phyloP scores from a whole-genome alignment of 1,140 invertebrate genomes.

The Piezodorus guildinii region DNA sequence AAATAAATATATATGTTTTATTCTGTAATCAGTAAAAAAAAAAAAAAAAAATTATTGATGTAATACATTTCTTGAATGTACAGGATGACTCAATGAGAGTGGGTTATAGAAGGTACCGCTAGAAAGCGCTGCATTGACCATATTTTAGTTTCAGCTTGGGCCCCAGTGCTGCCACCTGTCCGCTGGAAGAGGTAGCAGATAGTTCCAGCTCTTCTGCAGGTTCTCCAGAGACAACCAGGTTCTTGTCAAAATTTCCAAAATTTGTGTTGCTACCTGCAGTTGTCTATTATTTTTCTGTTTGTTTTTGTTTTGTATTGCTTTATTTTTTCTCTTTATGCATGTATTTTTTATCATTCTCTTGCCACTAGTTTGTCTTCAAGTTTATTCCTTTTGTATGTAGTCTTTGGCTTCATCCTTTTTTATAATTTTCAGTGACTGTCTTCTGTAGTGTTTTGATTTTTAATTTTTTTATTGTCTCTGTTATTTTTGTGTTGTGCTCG shows the following conservation, averaged over 20 bases:
- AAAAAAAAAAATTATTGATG: too few species aligned
- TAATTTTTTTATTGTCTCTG: too few species aligned
- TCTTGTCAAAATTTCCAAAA: not conserved
- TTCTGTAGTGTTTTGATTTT: too few species aligned
- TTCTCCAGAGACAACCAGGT: constrained; percentile 10
- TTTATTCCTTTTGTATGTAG: too few species aligned
- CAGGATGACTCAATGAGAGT: not conserved
- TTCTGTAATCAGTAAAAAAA: too few species aligned
- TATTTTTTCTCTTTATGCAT: not conserved
- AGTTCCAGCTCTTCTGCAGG: constrained; percentile 1
- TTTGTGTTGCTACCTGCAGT: not conserved
- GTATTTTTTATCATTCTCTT: too few species aligned
- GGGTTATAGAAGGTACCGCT: not conserved
- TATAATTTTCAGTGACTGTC: too few species aligned
- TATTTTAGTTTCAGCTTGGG: not conserved
- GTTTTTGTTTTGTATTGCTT: not conserved
- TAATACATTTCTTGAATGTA: too few species aligned
- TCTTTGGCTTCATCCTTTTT: too few species aligned
- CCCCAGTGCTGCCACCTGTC: not conserved
- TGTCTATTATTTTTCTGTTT: not conserved
- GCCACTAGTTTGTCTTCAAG: too few species aligned
- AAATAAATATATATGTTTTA: too few species aligned
- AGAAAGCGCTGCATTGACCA: not conserved
- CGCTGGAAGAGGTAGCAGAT: not conserved
- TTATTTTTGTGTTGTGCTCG: too few species aligned